Conservation (phyloP, 2,888 invertebrate genomes). For the Nemotelus nigrinus region DNA sequence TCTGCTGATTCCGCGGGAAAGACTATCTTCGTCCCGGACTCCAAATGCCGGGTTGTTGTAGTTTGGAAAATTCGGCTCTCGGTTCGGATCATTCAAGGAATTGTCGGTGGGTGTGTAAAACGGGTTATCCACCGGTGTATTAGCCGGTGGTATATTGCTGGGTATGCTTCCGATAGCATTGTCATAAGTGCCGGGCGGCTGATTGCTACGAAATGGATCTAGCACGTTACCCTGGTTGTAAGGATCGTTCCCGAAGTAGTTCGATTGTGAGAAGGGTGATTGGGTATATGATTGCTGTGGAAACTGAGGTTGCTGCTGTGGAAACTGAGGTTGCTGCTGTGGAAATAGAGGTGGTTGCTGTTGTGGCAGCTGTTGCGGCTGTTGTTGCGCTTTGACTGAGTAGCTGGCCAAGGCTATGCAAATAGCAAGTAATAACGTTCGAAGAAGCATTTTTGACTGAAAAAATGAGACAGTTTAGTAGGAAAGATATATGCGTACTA, state of each 20-base stretch:
- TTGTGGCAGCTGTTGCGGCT: background rate
- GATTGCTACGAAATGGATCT: slow-evolving; percentile 41
- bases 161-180: background rate
- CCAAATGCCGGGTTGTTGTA: slow-evolving; percentile 5
- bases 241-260: slow-evolving; percentile 28
- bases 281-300: slow-evolving; percentile 27
- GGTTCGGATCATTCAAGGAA: slow-evolving; percentile 8
- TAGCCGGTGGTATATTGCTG: background rate
- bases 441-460: slow-evolving; percentile 35
- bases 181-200: background rate
- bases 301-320: background rate
- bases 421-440: background rate
- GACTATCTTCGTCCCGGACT: slow-evolving; percentile 23
- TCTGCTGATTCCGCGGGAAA: slow-evolving; percentile 53
- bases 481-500: background rate
- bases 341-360: slow-evolving; percentile 7
- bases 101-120: slow-evolving; percentile 21
- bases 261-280: slow-evolving; percentile 23
- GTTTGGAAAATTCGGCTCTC: slow-evolving; percentile 20
- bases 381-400: background rate
- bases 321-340: slow-evolving; percentile 13
- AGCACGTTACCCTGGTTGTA: slow-evolving; percentile 25
- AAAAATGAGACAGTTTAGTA: slow-evolving; percentile 8
- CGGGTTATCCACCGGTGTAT: slow-evolving; percentile 9
- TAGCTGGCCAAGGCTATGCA: slow-evolving; percentile 18